Conservation (phyloP, 2,113 vertebrate species). For the Cyanoramphus novaezelandiae region DNA sequence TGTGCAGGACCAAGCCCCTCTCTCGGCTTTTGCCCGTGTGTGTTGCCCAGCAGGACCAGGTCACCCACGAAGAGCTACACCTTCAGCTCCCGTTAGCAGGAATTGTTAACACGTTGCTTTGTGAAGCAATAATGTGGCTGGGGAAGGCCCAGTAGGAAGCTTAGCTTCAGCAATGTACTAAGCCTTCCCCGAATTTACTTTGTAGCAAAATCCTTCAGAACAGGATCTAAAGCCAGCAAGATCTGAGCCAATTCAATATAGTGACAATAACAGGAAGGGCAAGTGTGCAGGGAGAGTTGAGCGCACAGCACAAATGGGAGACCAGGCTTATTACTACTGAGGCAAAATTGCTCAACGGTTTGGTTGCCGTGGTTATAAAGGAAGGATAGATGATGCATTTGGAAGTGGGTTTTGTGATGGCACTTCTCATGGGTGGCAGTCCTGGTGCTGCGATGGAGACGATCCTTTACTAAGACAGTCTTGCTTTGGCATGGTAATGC, state of each 20-base stretch:
- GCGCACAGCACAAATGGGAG: not conserved
- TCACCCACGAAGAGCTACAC: not conserved
- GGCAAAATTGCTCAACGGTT: not conserved
- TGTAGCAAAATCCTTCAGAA: not conserved
- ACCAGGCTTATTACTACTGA: not conserved
- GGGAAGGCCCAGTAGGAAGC: not conserved
- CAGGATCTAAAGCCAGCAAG: not conserved
- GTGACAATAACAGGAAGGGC: not conserved
- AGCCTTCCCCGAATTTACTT: not conserved
- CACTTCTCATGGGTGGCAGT: not conserved
- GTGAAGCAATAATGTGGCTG: not conserved
- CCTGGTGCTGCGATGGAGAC: rapidly evolving
- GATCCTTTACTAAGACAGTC: not conserved
- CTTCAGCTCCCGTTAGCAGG: not conserved
- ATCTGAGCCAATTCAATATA: not conserved
- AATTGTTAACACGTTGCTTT: not conserved
- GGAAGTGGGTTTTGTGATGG: not conserved
- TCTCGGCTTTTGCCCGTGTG: not conserved
- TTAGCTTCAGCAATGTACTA: not conserved
- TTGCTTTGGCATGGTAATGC: not conserved
- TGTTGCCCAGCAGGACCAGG: not conserved
- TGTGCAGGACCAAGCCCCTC: not conserved
- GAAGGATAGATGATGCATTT: not conserved
- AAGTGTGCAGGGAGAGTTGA: not conserved
- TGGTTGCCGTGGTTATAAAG: not conserved